Evolutionary conservation across 2,888 invertebrate species (phyloP).

Genomic region (Augiades crinisus): DNA sequence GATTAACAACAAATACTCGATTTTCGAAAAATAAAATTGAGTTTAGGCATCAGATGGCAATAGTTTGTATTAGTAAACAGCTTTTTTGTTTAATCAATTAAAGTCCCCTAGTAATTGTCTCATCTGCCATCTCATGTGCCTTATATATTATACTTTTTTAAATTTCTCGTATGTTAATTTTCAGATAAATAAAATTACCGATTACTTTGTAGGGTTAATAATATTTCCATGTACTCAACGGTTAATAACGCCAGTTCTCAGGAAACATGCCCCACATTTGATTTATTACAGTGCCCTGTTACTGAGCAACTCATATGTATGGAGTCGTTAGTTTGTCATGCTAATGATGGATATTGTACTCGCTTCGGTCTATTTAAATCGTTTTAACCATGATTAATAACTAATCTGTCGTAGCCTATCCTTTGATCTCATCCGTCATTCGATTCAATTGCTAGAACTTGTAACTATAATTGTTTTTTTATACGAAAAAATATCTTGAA

Average conservation of each 20-base stretch:
- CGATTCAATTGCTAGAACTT: background rate
- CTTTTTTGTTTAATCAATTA: too few relatives aligned
- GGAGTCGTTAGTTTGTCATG: constrained; percentile 57
- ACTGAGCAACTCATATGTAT: constrained; percentile 45
- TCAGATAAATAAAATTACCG: too few relatives aligned
- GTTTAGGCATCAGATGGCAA: too few relatives aligned
- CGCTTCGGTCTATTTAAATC: constrained; percentile 34
- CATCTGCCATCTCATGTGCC: too few relatives aligned
- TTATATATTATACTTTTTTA: too few relatives aligned
- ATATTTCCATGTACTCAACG: too few relatives aligned
- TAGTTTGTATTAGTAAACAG: too few relatives aligned
- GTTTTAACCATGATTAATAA: background rate
- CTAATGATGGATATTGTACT: constrained; percentile 51
- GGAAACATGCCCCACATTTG: constrained; percentile 35
- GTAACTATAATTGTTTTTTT: background rate
- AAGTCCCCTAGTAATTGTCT: too few relatives aligned
- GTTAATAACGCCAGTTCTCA: constrained; percentile 16
- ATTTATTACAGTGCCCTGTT: constrained; percentile 48
- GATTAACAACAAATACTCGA: too few relatives aligned
- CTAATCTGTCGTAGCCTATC: background rate
- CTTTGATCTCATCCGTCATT: background rate
- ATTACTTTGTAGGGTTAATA: too few relatives aligned
- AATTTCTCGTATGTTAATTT: too few relatives aligned
- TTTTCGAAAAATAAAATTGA: too few relatives aligned
- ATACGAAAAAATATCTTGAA: background rate